A percentile compares a stretch with the other conserved stretches of the same genome.
Conservation (phyloP, 2,113 vertebrate genomes). For the Forbesichthys agassizii region DNA sequence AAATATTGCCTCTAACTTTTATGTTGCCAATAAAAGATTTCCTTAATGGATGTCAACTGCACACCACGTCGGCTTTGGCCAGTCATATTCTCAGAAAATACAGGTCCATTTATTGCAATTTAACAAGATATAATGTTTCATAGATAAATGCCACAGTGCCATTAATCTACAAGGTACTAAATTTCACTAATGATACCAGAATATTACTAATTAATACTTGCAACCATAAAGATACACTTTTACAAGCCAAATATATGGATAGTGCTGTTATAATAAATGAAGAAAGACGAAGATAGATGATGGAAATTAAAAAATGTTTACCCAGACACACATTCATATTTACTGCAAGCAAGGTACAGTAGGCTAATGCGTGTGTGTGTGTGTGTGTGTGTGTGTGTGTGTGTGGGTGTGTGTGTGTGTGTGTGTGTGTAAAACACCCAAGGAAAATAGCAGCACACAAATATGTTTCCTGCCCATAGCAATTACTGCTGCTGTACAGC, state of each 20-base stretch:
- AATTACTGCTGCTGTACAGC: slow-evolving; percentile 25
- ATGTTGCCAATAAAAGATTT: slow-evolving; percentile 80
- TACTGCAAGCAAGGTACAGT: neutral
- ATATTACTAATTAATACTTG: slow-evolving; percentile 78
- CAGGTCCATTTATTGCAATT: slow-evolving; percentile 78
- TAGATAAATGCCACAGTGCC: slow-evolving; percentile 77
- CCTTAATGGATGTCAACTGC: slow-evolving; percentile 79
- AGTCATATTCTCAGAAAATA: slow-evolving; percentile 73
- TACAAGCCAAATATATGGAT: slow-evolving; percentile 62
- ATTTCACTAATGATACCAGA: slow-evolving; percentile 79
- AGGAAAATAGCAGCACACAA: neutral
- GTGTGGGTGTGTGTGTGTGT: neutral
- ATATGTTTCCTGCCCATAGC: neutral
- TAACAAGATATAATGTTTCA: slow-evolving; percentile 81
- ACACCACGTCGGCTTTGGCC: slow-evolving; percentile 67
- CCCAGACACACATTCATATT: slow-evolving; percentile 19
- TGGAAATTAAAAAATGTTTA: slow-evolving; percentile 51
- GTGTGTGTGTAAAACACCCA: neutral
- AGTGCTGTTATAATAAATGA: slow-evolving; percentile 51
- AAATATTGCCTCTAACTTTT: slow-evolving; percentile 80
- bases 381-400: neutral
- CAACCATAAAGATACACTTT: slow-evolving; percentile 71
- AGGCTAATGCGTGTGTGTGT: no score
- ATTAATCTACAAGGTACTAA: slow-evolving; percentile 75
- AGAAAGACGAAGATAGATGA: slow-evolving; percentile 46